Evolutionary conservation across 2,113 vertebrate species (phyloP).

Genomic region (Proteles cristata): DNA sequence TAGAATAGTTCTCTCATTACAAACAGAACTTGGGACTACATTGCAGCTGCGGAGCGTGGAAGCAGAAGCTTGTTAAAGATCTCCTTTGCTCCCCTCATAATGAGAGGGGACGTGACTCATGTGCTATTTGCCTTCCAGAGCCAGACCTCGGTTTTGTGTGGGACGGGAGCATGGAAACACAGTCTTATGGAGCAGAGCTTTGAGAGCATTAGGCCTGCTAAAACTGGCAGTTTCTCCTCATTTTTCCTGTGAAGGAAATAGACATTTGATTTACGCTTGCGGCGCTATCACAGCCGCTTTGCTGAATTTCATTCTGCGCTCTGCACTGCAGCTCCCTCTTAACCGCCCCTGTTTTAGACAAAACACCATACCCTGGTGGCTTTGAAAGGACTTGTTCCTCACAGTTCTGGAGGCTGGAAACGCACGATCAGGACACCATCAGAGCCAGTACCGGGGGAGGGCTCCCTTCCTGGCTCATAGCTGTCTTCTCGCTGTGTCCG

Average conservation of each 20-base stretch:
- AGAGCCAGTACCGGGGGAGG: not conserved
- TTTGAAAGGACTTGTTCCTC: not conserved
- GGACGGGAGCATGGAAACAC: not conserved
- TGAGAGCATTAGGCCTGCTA: not conserved
- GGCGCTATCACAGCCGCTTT: not conserved
- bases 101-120: not conserved
- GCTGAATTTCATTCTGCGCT: not conserved
- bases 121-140: not conserved
- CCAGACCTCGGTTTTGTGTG: not conserved
- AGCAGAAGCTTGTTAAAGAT: not conserved
- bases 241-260: not conserved
- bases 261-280: not conserved
- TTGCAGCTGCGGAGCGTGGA: fast-evolving
- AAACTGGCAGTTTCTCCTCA: not conserved
- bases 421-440: fast-evolving
- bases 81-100: not conserved
- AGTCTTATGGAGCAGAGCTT: not conserved
- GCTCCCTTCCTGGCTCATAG: too few species aligned
- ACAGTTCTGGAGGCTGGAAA: not conserved
- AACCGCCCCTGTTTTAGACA: fast-evolving
- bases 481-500: not conserved
- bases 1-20: not conserved
- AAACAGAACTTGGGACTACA: not conserved
- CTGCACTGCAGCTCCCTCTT: fast-evolving
- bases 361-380: not conserved